These are phyloP conservation scores for Plebejus melissa DNA, from an alignment of 2,888 invertebrate species.

Conservation along the genomic window DNA sequence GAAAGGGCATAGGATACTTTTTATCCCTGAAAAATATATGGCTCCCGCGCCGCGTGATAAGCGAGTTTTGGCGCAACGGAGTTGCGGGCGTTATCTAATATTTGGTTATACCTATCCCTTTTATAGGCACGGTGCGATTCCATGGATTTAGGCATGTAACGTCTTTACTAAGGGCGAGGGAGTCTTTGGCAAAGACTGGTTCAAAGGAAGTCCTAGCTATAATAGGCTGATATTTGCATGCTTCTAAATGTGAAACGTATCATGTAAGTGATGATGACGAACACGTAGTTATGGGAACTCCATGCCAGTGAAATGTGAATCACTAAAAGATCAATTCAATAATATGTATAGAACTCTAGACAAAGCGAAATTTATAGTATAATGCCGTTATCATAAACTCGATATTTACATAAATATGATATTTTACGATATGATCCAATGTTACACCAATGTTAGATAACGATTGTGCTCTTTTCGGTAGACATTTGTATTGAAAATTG, in stretches of 20 bases:
- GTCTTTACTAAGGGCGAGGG: not conserved
- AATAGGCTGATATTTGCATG: not conserved
- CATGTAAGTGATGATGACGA: not conserved
- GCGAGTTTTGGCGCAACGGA: too few species aligned
- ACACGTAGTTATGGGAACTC: not conserved
- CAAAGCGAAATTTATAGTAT: not conserved
- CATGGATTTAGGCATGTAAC: too few species aligned
- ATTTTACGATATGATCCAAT: not conserved
- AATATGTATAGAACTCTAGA: not conserved
- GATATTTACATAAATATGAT: not conserved
- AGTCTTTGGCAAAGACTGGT: too few species aligned
- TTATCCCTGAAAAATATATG: too few species aligned
- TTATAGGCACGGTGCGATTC: too few species aligned
- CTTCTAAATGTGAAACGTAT: not conserved
- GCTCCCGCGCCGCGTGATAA: too few species aligned
- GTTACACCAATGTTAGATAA: not conserved
- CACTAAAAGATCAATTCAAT: not conserved
- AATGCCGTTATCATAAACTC: not conserved
- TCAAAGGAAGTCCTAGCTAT: not conserved
- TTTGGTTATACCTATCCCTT: too few species aligned
- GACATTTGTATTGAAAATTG: slow-evolving; percentile 3
- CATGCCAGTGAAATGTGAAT: not conserved
- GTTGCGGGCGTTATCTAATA: too few species aligned
- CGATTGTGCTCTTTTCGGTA: not conserved
- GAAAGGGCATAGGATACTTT: too few species aligned